A percentile compares a stretch with the other conserved stretches of the same genome.
These are phyloP conservation scores for Diaphora mendica DNA, from an alignment of 2,888 invertebrate genomes.

Conservation along the genomic window DNA sequence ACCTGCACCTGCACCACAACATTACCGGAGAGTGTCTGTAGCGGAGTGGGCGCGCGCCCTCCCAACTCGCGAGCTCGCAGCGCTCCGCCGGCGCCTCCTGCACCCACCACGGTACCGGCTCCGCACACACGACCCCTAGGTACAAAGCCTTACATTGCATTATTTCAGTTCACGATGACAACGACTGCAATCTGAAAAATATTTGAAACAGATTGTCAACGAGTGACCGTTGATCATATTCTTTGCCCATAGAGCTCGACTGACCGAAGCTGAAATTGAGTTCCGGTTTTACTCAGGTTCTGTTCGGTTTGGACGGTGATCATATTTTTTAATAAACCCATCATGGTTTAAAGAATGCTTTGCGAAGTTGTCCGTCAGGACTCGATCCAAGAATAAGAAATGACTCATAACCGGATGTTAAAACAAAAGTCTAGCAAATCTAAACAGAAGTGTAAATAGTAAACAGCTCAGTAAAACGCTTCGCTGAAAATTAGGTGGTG, in stretches of 20 bases:
- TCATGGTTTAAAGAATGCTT: not conserved
- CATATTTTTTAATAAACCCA: not conserved
- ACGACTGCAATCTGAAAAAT: not conserved
- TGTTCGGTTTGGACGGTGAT: not conserved
- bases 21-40: constrained; percentile 19
- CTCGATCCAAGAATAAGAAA: constrained; percentile 20
- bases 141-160: constrained; percentile 3
- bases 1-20: constrained; percentile 21
- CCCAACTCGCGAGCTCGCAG: constrained; percentile 10
- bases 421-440: constrained; percentile 21
- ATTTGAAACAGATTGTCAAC: not conserved
- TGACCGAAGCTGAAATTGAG: not conserved
- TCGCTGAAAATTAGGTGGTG: not conserved
- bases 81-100: constrained; percentile 3
- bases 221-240: constrained; percentile 1
- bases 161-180: not conserved
- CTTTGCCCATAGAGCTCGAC: not conserved
- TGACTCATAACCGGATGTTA: constrained; percentile 26
- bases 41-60: constrained; percentile 21
- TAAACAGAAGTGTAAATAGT: constrained; percentile 22
- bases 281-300: not conserved
- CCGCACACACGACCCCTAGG: constrained; percentile 13
- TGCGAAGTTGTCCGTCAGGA: constrained; percentile 3
- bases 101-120: not conserved
- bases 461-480: constrained; percentile 22